Evolutionary conservation across 2,888 invertebrate genomes (phyloP), one percentile per base, ranked within the genome.

Genomic region (Parelbella ahira): DNA sequence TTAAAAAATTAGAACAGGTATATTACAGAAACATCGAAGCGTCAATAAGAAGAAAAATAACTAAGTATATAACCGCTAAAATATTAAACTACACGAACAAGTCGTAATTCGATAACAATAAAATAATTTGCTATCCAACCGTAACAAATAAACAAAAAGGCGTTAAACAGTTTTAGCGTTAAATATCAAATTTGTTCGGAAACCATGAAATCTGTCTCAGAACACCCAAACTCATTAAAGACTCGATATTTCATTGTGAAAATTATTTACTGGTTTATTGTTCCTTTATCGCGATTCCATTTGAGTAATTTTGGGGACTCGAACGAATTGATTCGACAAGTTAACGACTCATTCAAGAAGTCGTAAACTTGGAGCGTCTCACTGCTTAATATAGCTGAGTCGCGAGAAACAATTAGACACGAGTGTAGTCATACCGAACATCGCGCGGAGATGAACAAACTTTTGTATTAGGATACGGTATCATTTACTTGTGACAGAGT

Each of bases 381-480:
- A 76, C 81, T 77, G 81, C 81, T 84, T 84, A 84, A 86, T 84
- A 84, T 80, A 80, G 73, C 74, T 70, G 75, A 76, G 73, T 76
- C 77, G 86, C 82, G 79, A 86, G 86, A 84, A 84, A 86, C 86
- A 86, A 86, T 87, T 84, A 87, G 79, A 84, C 81, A 74, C 77
- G 70, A 75, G 75, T 68, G 77, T 77, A 80, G 73, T 78, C 80
- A 74, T 79, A 72, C 73, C 58, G 59, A 65, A 61, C 67, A 33
- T 58, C 63, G 56, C 49, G 45, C 50, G 42, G 24, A 45, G 56
- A 68, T 54, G 45, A 64, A 58, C 43, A 21, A 24, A 45, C 12
- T 36, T 29, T 27, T 6, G 5, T 10, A 6, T 9, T 42, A 50
- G 66, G 80, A 83, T 68, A 48, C 45, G 78, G 67, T 48, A 66